Evolutionary conservation across 2,113 vertebrate species (phyloP).

Genomic region (Anoura caudifer): DNA sequence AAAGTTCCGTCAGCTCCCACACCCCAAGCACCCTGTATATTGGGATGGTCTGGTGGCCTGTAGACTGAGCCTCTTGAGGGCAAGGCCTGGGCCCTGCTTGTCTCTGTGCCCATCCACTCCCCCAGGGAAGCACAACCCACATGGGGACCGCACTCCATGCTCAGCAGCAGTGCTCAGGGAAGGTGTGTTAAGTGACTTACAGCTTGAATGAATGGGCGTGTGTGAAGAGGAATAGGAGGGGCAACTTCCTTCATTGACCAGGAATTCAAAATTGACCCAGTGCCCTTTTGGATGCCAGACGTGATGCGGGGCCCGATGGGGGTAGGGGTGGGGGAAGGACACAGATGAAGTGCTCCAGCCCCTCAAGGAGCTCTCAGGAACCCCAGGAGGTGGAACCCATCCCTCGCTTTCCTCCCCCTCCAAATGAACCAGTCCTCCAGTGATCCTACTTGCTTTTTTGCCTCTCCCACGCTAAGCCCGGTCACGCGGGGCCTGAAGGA

Average conservation of each 20-base stretch:
- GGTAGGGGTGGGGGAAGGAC: not conserved
- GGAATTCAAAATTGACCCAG: not conserved
- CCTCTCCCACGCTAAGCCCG: slow-evolving; percentile 61
- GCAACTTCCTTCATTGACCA: not conserved
- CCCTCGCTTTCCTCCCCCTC: not conserved
- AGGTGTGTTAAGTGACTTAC: not conserved
- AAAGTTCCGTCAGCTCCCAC: not conserved
- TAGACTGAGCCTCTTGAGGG: not conserved
- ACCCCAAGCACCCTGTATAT: too few relatives aligned
- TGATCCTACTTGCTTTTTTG: slow-evolving; percentile 50
- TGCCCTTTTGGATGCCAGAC: not conserved
- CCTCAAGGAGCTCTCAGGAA: not conserved
- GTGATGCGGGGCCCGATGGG: not conserved
- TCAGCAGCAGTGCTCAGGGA: not conserved
- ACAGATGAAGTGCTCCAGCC: not conserved
- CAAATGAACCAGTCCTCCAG: slow-evolving; percentile 37
- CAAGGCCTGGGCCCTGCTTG: not conserved
- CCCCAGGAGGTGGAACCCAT: slow-evolving; percentile 7
- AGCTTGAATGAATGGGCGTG: slow-evolving; percentile 14
- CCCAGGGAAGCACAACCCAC: not conserved
- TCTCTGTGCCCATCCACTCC: not conserved
- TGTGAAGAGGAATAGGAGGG: not conserved
- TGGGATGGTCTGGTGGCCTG: fast-evolving
- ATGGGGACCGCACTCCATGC: not conserved
- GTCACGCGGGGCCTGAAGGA: slow-evolving; percentile 59